phyloP scores from a whole-genome alignment of 1,140 invertebrate species.

The Drosophila kohkoa region DNA sequence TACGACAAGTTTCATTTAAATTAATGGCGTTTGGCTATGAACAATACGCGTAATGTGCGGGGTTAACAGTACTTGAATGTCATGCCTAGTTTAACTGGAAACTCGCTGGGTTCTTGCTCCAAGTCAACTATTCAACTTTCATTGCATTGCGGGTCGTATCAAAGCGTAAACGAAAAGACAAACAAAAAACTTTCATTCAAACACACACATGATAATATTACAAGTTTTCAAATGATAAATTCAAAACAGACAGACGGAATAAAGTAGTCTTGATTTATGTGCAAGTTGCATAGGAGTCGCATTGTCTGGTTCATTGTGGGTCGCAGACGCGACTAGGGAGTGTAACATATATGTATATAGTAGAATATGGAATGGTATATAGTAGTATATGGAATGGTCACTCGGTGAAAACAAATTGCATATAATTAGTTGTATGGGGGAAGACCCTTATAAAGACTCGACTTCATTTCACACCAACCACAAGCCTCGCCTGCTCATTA shows the following conservation, averaged over 20 bases:
- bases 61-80: constrained; percentile 38
- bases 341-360: background rate
- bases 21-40: no score
- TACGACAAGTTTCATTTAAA: background rate
- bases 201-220: constrained; percentile 25
- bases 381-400: constrained; percentile 1
- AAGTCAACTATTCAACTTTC: constrained; percentile 45
- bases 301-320: constrained; percentile 40
- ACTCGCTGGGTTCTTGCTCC: constrained; percentile 32
- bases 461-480: constrained; percentile 43
- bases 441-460: constrained; percentile 48
- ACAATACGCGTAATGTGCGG: background rate
- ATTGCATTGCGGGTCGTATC: constrained; percentile 35
- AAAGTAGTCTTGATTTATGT: constrained; percentile 44
- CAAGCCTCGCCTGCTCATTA: constrained; percentile 17
- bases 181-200: constrained; percentile 53
- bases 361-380: background rate
- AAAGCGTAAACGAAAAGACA: constrained; percentile 32
- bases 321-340: constrained; percentile 14
- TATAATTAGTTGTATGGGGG: constrained; percentile 43
- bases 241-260: constrained; percentile 30
- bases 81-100: constrained; percentile 47
- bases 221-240: constrained; percentile 49
- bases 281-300: constrained; percentile 14
- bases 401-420: constrained; percentile 58